These are phyloP conservation scores for Sebastes hopkinsi DNA, from an alignment of 2,797 vertebrate genomes.

Conservation along the genomic window DNA sequence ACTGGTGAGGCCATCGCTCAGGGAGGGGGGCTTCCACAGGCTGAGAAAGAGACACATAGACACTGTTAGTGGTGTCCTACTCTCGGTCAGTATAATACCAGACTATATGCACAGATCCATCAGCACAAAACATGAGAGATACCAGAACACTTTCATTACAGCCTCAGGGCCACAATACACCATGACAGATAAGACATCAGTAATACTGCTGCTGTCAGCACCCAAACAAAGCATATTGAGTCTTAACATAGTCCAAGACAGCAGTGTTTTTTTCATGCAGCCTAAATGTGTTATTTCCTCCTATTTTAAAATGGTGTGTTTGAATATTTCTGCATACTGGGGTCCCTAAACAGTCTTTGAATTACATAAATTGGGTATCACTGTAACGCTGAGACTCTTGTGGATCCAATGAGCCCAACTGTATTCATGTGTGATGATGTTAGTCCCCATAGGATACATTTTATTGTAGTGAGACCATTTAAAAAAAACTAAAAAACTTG, in stretches of 20 bases:
- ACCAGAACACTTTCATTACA: neutral
- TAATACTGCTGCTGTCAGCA: neutral
- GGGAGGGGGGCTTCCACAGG: slow-evolving; percentile 71
- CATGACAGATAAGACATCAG: neutral
- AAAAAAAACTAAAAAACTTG: too few relatives aligned
- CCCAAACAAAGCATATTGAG: neutral
- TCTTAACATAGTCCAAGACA: neutral
- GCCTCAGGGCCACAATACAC: neutral
- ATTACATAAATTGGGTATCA: too few relatives aligned
- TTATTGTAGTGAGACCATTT: too few relatives aligned
- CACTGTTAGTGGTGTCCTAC: neutral
- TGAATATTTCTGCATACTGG: too few relatives aligned
- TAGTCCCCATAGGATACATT: too few relatives aligned
- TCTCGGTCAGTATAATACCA: neutral
- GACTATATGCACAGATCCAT: neutral
- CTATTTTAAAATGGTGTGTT: rapidly evolving
- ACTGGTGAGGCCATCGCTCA: slow-evolving; percentile 82
- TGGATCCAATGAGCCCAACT: too few relatives aligned
- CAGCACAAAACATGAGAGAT: neutral
- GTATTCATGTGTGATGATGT: too few relatives aligned
- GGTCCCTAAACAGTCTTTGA: too few relatives aligned
- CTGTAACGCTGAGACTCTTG: too few relatives aligned
- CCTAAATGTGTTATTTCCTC: rapidly evolving
- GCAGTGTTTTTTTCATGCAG: neutral
- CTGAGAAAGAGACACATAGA: slow-evolving; percentile 34